A percentile compares a stretch with the other conserved stretches of the same genome.
These are phyloP conservation scores for Erethizon dorsatum DNA, from an alignment of 2,797 vertebrate species.

Conservation along the genomic window DNA sequence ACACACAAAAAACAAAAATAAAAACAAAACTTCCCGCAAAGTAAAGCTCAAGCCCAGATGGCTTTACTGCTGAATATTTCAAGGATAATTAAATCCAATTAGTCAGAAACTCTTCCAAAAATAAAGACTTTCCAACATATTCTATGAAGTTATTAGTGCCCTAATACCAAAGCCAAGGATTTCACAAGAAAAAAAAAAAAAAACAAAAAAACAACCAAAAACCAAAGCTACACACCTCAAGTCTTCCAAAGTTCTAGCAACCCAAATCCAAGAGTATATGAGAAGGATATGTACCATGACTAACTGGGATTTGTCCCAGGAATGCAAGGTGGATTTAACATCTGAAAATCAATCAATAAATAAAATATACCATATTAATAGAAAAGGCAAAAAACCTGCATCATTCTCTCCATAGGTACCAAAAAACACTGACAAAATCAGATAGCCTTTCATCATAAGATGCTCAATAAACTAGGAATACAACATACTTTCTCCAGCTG, in stretches of 20 bases:
- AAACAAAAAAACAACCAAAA: not conserved
- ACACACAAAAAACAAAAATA: not conserved
- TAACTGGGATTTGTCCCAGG: not conserved
- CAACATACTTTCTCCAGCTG: not conserved
- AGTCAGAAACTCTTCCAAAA: slow-evolving; percentile 41
- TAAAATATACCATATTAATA: not conserved
- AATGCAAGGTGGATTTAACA: slow-evolving; percentile 48
- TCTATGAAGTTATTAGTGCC: not conserved
- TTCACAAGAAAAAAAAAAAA: not conserved
- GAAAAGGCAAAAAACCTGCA: not conserved
- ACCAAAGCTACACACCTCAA: not conserved
- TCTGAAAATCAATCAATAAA: not conserved
- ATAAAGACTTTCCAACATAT: slow-evolving; percentile 23
- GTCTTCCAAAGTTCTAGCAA: slow-evolving; percentile 47
- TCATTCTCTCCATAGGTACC: not conserved
- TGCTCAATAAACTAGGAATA: not conserved
- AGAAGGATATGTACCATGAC: not conserved
- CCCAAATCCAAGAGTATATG: slow-evolving; percentile 31
- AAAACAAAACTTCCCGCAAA: not conserved
- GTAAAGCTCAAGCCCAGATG: slow-evolving; percentile 14
- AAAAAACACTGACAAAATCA: slow-evolving; percentile 39
- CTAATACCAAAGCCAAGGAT: not conserved
- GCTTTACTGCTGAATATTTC: not conserved
- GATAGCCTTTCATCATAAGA: not conserved
- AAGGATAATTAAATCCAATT: slow-evolving; percentile 54